These are phyloP conservation scores for Diploptera punctata DNA, from an alignment of 2,888 invertebrate genomes.

Conservation along the genomic window DNA sequence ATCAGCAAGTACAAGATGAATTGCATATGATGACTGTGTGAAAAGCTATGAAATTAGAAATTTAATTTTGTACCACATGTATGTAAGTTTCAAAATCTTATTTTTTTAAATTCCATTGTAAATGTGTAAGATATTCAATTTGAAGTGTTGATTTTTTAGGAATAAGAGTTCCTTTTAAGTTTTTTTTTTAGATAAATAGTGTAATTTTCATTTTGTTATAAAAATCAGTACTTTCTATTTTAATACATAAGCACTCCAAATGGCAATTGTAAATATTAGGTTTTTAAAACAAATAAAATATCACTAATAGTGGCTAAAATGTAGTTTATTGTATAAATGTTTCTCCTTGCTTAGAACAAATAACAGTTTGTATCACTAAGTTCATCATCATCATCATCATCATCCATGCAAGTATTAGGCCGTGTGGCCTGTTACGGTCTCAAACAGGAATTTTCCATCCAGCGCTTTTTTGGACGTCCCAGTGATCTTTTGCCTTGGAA, in stretches of 20 bases:
- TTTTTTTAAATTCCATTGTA: neutral
- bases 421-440: no score
- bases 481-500: no score
- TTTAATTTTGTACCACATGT: neutral
- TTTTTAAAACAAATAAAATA: neutral
- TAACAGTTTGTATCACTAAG: no score
- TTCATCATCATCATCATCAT: no score
- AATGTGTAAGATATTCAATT: neutral
- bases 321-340: no score
- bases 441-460: no score
- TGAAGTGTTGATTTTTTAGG: neutral
- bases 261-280: conserved; percentile 10
- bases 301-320: no score
- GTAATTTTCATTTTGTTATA: neutral
- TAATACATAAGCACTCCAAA: neutral
- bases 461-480: no score
- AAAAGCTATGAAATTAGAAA: neutral
- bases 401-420: no score
- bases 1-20: neutral
- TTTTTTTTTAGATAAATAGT: neutral
- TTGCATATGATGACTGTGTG: neutral
- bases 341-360: no score
- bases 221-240: neutral
- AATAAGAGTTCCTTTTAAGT: neutral
- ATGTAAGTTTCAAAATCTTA: neutral